These are phyloP conservation scores for Doris montereyensis DNA, from an alignment of 2,888 invertebrate species.

Conservation along the genomic window DNA sequence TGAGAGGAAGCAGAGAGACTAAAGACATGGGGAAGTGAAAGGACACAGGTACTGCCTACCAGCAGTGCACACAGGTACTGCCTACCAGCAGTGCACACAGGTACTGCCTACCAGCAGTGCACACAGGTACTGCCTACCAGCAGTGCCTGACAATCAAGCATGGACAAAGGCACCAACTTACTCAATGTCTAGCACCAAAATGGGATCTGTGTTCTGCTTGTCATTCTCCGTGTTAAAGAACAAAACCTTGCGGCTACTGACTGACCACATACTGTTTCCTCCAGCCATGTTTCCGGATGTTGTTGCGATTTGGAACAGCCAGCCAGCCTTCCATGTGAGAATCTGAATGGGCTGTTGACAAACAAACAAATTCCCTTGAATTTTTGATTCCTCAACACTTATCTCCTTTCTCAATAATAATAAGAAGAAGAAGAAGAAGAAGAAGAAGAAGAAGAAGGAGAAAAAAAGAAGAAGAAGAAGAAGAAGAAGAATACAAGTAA, in stretches of 20 bases:
- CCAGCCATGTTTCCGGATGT: slow-evolving; percentile 96
- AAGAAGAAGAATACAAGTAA: no score
- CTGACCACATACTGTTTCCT: slow-evolving; percentile 96
- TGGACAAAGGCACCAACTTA: slow-evolving; percentile 75
- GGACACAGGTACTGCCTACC: not conserved
- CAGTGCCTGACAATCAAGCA: not conserved
- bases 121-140: not conserved
- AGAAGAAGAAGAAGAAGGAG: no score
- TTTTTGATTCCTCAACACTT: no score
- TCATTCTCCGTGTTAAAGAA: slow-evolving; percentile 94
- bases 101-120: no score
- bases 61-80: not conserved
- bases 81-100: no score
- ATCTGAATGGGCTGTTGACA: no score
- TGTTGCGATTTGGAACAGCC: slow-evolving; percentile 94
- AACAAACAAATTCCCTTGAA: no score
- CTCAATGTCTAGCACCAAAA: slow-evolving; percentile 95
- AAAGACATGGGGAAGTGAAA: no score
- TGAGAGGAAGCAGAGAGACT: no score
- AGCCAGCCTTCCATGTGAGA: slow-evolving; percentile 92
- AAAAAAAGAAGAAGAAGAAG: no score
- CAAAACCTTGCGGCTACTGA: slow-evolving; percentile 95
- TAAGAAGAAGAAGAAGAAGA: no score
- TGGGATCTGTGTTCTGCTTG: slow-evolving; percentile 94
- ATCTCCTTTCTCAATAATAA: no score